Conservation (phyloP, 2,113 vertebrate genomes). For the Podocnemis expansa region DNA sequence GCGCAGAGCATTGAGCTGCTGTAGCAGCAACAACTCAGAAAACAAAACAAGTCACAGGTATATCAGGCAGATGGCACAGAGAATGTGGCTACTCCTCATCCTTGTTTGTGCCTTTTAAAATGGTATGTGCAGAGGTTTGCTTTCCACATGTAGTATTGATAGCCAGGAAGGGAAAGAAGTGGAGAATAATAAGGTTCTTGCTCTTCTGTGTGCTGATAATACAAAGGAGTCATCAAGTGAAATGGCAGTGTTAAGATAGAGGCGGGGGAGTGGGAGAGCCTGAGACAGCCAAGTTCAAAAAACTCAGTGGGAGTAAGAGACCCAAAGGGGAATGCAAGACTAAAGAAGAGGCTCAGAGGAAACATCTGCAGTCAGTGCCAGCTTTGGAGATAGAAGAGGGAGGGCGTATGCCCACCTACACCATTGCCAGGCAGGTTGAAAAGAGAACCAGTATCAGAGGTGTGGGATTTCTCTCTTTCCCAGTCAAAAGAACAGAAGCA, state of each 20-base stretch:
- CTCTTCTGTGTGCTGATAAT: neutral
- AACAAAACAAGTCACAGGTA: neutral
- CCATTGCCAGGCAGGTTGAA: slow-evolving; percentile 33
- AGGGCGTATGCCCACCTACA: slow-evolving; percentile 32
- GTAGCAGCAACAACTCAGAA: neutral
- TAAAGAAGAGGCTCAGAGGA: slow-evolving; percentile 1
- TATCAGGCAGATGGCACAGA: accelerated
- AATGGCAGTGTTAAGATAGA: neutral
- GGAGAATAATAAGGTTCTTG: neutral
- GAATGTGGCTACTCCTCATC: neutral
- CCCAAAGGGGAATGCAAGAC: neutral
- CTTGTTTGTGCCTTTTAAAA: accelerated
- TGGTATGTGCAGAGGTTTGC: neutral
- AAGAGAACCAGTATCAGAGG: slow-evolving; percentile 39
- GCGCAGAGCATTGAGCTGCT: neutral
- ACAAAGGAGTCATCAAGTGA: neutral
- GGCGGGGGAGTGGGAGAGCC: neutral
- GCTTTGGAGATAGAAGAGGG: neutral
- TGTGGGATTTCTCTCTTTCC: slow-evolving; percentile 50
- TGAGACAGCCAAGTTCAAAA: neutral
- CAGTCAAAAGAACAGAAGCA: slow-evolving; percentile 67
- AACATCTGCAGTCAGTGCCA: slow-evolving; percentile 35
- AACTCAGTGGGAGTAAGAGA: neutral
- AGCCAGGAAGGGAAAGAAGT: neutral
- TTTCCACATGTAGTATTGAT: neutral